phyloP scores from a whole-genome alignment of 2,797 vertebrate genomes.

The Okamejei kenojei region DNA sequence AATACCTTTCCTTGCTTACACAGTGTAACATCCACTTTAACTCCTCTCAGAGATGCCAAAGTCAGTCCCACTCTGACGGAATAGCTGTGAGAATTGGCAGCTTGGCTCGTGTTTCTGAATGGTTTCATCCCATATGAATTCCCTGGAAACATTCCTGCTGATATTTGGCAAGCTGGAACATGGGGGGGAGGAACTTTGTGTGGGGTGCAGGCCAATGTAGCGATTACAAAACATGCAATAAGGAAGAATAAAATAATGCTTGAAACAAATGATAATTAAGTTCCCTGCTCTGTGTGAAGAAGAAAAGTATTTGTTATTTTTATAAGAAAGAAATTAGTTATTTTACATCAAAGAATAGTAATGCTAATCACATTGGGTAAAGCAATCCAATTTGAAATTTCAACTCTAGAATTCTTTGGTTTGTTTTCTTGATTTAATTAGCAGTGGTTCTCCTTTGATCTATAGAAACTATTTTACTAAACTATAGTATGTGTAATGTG shows the following conservation, averaged over 20 bases:
- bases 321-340: background rate
- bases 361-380: background rate
- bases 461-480: background rate
- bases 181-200: background rate
- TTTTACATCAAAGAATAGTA: background rate
- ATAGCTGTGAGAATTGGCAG: background rate
- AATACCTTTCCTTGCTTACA: background rate
- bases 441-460: slow-evolving; percentile 6
- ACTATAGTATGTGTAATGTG: background rate
- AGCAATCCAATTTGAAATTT: slow-evolving; percentile 18
- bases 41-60: no score
- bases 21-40: background rate
- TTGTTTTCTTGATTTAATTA: slow-evolving; percentile 33
- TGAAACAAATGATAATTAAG: slow-evolving; percentile 4
- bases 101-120: background rate
- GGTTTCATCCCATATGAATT: background rate
- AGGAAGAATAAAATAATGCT: slow-evolving; percentile 40
- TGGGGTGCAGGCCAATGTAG: background rate
- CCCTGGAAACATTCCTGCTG: background rate
- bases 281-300: slow-evolving; percentile 5
- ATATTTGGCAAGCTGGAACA: background rate
- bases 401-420: background rate
- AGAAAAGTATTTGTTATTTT: slow-evolving; percentile 16
- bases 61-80: background rate
- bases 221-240: slow-evolving; percentile 33